Base-by-base conservation (phyloP, 2,113 vertebrate species). In the Dolichotis patagonum region DNA sequence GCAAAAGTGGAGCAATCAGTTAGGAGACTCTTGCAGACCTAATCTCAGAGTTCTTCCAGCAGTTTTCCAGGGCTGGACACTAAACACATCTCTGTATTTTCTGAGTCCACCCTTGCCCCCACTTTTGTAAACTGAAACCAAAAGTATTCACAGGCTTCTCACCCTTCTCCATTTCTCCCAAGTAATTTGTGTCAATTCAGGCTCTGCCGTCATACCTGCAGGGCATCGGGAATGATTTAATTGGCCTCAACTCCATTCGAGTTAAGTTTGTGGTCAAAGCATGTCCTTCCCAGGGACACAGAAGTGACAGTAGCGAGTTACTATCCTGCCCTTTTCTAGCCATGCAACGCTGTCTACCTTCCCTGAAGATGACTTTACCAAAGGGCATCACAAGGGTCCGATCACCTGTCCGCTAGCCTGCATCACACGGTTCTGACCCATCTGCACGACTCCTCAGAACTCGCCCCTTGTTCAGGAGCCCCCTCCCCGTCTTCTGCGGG, bases 121-220 rank as follows among this genome's bases (percentile, higher is more conserved):
- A 1, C 26, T 90, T 85, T 65, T 77, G 77, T 41, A 82, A 80
- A 92, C 4, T 38, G 65, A 69, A 78, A 38, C 38, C 89, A 46
- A 6, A 0, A 30, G 35, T 28, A 62, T 20, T 67, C 38, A 1
- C 67, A 75, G 54, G 49, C 60, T 86, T 85, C 86, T n/a, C 35
- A 38, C 43, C 5, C 2, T 58, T 43, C 65, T 73, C 17, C 67
- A 10, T 17, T 32, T 89, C 56, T 62, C 16, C 67, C 43, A 20
- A 81, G 43, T 3, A 22, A 43, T 69, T 71, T 24, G 0, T 3
- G 0, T 4, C 13, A 52, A 5, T 24, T 54, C 65, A 8, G 26
- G 1, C 28, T 63, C 63, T 38, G 11, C 16, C 20, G 14, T 1
- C 28, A 1, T 19, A 1, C 19, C 30, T 17, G 7, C 58, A 1